Conservation (phyloP, 2,797 vertebrate genomes). For the Malurus splendens region DNA sequence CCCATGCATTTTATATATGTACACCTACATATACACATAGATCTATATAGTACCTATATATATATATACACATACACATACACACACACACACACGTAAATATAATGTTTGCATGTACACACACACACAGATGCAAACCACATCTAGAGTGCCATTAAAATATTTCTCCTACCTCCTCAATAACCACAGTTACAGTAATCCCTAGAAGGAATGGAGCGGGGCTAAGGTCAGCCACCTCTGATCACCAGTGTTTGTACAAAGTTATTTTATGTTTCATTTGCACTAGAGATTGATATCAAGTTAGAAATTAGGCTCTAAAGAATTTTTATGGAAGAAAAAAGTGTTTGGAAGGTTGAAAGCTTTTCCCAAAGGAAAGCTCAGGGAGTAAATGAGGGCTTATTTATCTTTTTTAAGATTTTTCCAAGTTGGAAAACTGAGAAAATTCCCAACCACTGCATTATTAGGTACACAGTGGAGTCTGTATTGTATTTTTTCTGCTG, state of each 20-base stretch:
- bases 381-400: background rate
- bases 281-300: background rate
- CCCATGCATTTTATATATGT: background rate
- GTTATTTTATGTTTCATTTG: background rate
- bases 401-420: background rate
- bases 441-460: background rate
- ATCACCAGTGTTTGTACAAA: background rate
- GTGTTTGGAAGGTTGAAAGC: background rate
- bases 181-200: background rate
- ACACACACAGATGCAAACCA: background rate
- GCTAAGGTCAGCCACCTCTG: background rate
- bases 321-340: background rate
- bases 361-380: background rate
- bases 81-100: background rate
- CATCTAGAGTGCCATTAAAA: conserved; percentile 19
- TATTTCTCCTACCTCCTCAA: background rate
- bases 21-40: accelerated
- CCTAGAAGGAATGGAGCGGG: background rate
- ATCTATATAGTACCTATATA: background rate
- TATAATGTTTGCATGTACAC: background rate
- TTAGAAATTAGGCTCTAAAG: background rate
- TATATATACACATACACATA: background rate
- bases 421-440: background rate
- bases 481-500: background rate
- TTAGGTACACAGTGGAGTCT: background rate